Percentiles rank a stretch among this genome's conserved stretches.
Evolutionary conservation across 2,888 invertebrate genomes (phyloP).

Genomic region (Perizoma affinitatum): DNA sequence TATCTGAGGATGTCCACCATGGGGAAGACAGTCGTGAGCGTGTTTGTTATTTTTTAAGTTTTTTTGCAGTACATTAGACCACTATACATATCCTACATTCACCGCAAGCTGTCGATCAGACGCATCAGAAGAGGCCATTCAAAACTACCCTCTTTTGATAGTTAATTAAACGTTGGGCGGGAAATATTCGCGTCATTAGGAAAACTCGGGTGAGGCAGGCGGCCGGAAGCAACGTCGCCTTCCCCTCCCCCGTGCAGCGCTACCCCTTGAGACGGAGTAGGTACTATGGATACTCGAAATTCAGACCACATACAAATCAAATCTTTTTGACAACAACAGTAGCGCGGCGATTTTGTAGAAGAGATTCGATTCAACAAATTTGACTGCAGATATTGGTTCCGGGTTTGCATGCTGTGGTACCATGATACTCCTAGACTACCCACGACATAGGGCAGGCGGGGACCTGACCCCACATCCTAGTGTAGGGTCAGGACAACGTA

Average conservation of each 20-base stretch:
- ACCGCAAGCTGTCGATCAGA: slow-evolving; percentile 20
- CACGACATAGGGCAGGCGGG: no score
- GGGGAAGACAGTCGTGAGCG: no score
- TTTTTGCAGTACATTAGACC: not conserved
- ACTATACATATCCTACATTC: not conserved
- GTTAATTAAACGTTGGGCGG: slow-evolving; percentile 78
- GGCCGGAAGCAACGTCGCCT: slow-evolving; percentile 65
- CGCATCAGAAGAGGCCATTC: slow-evolving; percentile 55
- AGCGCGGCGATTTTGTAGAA: no score
- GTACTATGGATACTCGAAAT: slow-evolving; percentile 47
- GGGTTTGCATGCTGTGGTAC: no score
- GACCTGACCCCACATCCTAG: no score
- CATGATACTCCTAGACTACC: no score
- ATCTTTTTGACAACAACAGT: no score
- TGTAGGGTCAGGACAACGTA: no score
- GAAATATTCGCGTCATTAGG: slow-evolving; percentile 79
- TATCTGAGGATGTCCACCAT: no score
- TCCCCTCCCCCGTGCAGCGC: slow-evolving; percentile 37
- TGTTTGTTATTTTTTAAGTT: no score
- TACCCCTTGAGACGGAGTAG: slow-evolving; percentile 23
- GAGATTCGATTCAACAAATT: no score
- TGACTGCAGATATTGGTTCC: no score
- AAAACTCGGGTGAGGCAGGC: slow-evolving; percentile 64
- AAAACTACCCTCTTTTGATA: slow-evolving; percentile 66
- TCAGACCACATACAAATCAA: not conserved